Percentiles rank a stretch among this genome's conserved stretches.
Conservation (phyloP, 2,113 vertebrate genomes). For the Emberiza fucata region DNA sequence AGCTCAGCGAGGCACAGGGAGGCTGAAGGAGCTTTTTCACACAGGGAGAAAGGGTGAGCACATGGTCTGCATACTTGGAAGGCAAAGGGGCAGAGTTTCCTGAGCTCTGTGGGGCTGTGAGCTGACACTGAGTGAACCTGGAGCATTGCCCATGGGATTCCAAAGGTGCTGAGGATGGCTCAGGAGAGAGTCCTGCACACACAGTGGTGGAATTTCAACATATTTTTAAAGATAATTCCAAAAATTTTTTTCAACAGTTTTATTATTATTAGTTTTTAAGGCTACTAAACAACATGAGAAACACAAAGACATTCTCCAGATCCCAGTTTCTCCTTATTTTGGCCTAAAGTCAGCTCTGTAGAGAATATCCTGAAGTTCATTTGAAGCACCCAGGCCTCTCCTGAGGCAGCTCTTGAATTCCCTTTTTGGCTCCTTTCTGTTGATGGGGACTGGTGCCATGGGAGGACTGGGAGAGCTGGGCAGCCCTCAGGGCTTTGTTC, state of each 20-base stretch:
- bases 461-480: neutral
- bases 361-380: neutral
- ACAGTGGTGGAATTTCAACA: neutral
- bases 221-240: neutral
- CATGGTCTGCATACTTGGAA: neutral
- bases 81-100: neutral
- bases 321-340: neutral
- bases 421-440: neutral
- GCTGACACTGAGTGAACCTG: neutral
- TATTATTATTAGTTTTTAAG: neutral
- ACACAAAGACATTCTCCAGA: neutral
- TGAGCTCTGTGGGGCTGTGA: neutral
- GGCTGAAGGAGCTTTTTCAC: neutral
- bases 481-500: neutral
- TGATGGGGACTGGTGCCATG: neutral
- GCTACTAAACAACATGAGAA: neutral
- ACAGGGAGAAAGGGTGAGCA: neutral
- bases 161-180: neutral
- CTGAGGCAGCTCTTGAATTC: neutral
- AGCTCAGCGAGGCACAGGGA: neutral
- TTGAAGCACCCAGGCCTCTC: neutral
- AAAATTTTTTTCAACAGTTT: neutral
- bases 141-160: fast-evolving
- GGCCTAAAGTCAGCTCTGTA: neutral
- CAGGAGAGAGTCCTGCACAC: neutral